Conservation (phyloP, 92 coral and sea anemone genomes). For the Parazoanthus darwini region DNA sequence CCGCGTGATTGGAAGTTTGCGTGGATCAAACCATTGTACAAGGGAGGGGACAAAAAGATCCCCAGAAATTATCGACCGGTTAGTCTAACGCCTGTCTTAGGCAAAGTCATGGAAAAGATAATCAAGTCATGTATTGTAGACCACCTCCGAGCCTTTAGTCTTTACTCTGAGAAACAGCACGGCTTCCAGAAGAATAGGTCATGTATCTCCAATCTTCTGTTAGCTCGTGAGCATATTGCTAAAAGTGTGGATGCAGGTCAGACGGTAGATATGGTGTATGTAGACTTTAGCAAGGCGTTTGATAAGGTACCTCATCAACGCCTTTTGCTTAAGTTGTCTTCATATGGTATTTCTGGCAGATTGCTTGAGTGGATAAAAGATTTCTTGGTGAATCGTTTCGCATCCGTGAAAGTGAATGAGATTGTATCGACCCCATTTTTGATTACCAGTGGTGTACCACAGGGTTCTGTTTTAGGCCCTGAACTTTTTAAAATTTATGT, state of each 20-base stretch:
- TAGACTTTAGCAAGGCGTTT: background rate
- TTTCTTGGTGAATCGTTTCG: background rate
- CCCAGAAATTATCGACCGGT: too few relatives aligned
- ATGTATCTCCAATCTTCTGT: background rate
- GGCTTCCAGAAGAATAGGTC: background rate
- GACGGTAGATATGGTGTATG: background rate
- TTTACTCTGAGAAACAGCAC: background rate
- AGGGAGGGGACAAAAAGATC: background rate
- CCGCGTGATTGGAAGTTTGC: too few relatives aligned
- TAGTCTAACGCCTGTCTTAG: background rate
- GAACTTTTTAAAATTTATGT: too few relatives aligned
- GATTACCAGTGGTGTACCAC: too few relatives aligned
- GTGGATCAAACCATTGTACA: background rate
- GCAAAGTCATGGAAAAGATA: background rate
- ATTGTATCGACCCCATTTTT: background rate
- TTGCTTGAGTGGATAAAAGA: background rate
- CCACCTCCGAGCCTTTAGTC: background rate
- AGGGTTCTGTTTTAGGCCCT: too few relatives aligned
- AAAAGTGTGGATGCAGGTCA: background rate
- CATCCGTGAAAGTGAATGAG: background rate
- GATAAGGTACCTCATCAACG: background rate
- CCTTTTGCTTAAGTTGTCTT: background rate
- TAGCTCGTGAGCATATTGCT: background rate
- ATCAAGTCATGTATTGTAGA: background rate
- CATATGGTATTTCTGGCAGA: background rate